Conservation (phyloP, 2,113 vertebrate species). For the Gobius niger region DNA sequence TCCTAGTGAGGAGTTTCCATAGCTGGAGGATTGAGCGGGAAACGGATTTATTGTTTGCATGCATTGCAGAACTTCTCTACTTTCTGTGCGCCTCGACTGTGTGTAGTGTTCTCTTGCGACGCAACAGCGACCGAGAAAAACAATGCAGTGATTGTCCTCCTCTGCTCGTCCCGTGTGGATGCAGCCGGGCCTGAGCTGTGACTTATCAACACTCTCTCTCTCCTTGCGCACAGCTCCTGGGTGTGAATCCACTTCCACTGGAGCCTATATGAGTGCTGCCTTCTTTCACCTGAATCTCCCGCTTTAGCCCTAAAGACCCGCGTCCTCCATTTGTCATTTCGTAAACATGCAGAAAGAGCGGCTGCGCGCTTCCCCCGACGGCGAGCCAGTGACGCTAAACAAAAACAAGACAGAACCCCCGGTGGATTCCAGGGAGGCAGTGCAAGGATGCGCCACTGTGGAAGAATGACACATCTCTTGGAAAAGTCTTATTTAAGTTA, state of each 20-base stretch:
- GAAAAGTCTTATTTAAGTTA: background rate
- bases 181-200: conserved; percentile 62
- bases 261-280: conserved; percentile 57
- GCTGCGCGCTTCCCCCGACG: conserved; percentile 54
- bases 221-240: conserved; percentile 65
- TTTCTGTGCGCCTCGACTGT: conserved; percentile 17
- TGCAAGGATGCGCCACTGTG: background rate
- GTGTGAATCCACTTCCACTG: conserved; percentile 52
- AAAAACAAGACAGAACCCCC: conserved; percentile 53
- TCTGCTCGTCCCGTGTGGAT: conserved; percentile 59
- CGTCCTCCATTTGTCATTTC: conserved; percentile 76
- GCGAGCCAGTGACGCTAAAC: conserved; percentile 26
- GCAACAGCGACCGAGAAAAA: conserved; percentile 67
- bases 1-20: no score
- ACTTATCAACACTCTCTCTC: conserved; percentile 49
- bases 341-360: conserved; percentile 65
- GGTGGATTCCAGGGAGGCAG: conserved; percentile 51
- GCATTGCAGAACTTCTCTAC: background rate
- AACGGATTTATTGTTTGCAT: background rate
- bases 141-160: conserved; percentile 49
- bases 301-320: conserved; percentile 63
- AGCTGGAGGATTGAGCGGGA: no score
- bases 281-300: conserved; percentile 68
- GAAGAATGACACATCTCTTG: background rate
- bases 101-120: conserved; percentile 52